A percentile compares a stretch with the other conserved stretches of the same genome.
Evolutionary conservation across 2,888 invertebrate genomes (phyloP).

Genomic region (Tipula unca): DNA sequence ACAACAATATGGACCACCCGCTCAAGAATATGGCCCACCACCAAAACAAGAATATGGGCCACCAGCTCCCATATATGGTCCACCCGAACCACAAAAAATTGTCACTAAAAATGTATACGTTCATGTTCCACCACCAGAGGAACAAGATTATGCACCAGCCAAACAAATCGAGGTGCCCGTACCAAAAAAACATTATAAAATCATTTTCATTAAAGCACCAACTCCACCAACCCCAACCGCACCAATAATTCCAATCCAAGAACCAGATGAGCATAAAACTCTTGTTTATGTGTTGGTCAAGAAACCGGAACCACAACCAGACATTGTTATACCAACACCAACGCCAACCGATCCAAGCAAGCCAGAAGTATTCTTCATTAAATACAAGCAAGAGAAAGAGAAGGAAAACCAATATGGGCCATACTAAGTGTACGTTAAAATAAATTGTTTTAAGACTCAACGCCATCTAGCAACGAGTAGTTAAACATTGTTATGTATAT

Average conservation of each 20-base stretch:
- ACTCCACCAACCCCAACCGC: slow-evolving; percentile 44
- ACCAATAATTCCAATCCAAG: slow-evolving; percentile 52
- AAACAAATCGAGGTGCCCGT: slow-evolving; percentile 42
- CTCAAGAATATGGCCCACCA: slow-evolving; percentile 30
- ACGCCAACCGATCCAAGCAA: slow-evolving; percentile 80
- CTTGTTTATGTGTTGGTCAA: slow-evolving; percentile 81
- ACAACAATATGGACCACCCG: slow-evolving; percentile 27
- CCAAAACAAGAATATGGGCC: slow-evolving; percentile 33
- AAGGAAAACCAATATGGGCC: slow-evolving; percentile 38
- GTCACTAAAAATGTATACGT: slow-evolving; percentile 45
- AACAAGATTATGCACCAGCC: slow-evolving; percentile 38
- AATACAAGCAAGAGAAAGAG: slow-evolving; percentile 49
- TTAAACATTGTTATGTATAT: background rate
- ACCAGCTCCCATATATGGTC: slow-evolving; percentile 38
- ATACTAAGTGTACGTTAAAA: background rate
- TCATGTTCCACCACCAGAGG: slow-evolving; percentile 49
- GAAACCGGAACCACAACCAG: slow-evolving; percentile 78
- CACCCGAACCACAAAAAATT: slow-evolving; percentile 34
- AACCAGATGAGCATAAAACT: slow-evolving; percentile 83
- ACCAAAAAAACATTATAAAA: slow-evolving; percentile 49
- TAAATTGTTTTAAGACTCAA: background rate
- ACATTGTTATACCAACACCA: slow-evolving; percentile 67
- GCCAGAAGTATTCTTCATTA: slow-evolving; percentile 85
- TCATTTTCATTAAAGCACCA: slow-evolving; percentile 50
- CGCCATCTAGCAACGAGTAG: background rate